Base-by-base conservation (phyloP, 2,113 vertebrate species). In the Bubalus kerabau region DNA sequence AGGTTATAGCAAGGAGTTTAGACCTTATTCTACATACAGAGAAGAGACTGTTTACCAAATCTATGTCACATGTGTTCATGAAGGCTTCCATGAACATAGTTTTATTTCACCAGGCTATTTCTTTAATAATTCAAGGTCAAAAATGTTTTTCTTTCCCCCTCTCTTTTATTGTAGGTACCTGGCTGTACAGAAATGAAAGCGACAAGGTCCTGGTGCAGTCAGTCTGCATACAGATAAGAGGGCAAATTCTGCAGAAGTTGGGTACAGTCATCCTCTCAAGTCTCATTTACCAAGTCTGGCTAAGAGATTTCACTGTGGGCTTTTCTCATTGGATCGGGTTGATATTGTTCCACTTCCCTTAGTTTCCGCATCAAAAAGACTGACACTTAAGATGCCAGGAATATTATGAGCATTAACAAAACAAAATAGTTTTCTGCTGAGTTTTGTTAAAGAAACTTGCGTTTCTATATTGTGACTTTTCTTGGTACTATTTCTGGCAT, bases 221-320 rank as follows among this genome's bases (percentile, higher is more conserved):
- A 0, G 99, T 99, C 50, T 99, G 99, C 83, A 95, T 99, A 56
- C 99, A 99, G 97, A 99, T 99, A 94, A 99, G 99, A 93, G 99
- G 99, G 30, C 99, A 99, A 96, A 99, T 99, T 97, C 98, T 99
- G 87, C 99, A 99, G 94, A 99, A 99, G 98, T 98, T 99, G 0
- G 99, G 99, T 99, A 97, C 91, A 88, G 19, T 26, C 21, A 0
- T 14, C n/a, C 46, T 60, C 60, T 56, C 36, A 6, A 26, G 32
- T 54, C 36, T 71, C 40, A 5, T 5, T 43, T 54, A 28, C 54
- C 7, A 74, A 71, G 10, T 50, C 19, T 52, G 28, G 28, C 32
- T 50, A 2, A 0, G 6, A 32, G 23, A 43, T 50, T 50, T 40
- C 54, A 40, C 54, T 48, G 7, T 1, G 43, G 74, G 8, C 50